Base-by-base conservation (phyloP, 2,888 invertebrate species). In the Tetragnatha montana region DNA sequence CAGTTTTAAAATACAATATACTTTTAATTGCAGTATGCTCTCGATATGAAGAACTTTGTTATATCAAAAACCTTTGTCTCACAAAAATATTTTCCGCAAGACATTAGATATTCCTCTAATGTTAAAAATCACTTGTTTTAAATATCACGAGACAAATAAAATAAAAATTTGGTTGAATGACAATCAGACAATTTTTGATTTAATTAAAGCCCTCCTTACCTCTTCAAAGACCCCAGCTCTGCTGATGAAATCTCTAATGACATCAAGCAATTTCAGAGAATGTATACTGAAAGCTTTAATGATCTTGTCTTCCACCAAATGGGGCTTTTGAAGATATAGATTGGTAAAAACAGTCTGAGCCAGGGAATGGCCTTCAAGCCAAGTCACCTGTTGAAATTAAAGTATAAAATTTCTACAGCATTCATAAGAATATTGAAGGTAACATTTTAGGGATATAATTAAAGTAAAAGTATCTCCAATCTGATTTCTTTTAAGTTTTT, bases 311-410 rank as follows among this genome's bases (percentile, higher is more conserved):
- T 95, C 94, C 91, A 99, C 97, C 91, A 96, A 95, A 92, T 96
- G 95, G 0, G 98, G 98, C 92, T 97, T 96, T 93, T 99, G 98
- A 69, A 98, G 94, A 93, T 99, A 99, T 47, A 99, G 95, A 93
- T 98, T 98, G 49, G 98, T 99, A 93, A 99, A 98, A 10, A 99
- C 97, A 1, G 99, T 99, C 94, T 99, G 99, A 8, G 98, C 98
- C 92, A 99, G 95, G 0, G 97, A 98, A 93, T 98, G 97, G 0
- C 99, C 99, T 94, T 99, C 99, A 19, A 99, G 94, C 99, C 99
- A 99, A 0, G 99, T 98, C 0, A 98, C 93, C 94, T 94, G 92
- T 8, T 35, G 91, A 90, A 68, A 35, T 35, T 35, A 35, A 35
- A 22, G 2, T 19, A 80, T 7, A n/a, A 14, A 22, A 35, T 35